A percentile compares a stretch with the other conserved stretches of the same genome.
These are phyloP conservation scores for Archips crataeganus DNA, from an alignment of 2,888 invertebrate species.

Conservation along the genomic window DNA sequence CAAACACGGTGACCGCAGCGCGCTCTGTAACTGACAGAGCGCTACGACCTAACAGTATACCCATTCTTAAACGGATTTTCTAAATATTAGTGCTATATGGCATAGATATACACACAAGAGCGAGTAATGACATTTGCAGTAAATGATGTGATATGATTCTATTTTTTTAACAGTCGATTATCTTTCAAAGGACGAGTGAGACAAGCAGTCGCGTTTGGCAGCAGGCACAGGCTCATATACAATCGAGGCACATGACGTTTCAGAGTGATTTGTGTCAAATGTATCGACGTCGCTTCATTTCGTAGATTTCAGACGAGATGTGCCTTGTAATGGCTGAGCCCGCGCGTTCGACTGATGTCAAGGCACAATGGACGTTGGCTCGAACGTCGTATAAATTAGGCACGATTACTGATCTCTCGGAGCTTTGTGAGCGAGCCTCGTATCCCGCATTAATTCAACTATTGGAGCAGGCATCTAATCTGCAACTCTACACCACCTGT, in stretches of 20 bases:
- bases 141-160: constrained; percentile 8
- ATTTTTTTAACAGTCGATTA: constrained; percentile 1
- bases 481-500: constrained; percentile 8
- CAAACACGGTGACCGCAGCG: constrained; percentile 9
- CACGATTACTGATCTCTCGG: constrained; percentile 42
- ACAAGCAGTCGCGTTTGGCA: background rate
- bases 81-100: background rate
- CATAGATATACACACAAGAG: background rate
- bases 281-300: background rate
- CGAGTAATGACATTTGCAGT: background rate
- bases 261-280: background rate
- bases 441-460: constrained; percentile 34
- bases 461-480: constrained; percentile 16
- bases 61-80: background rate
- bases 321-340: constrained; percentile 31
- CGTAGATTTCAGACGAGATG: constrained; percentile 8
- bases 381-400: constrained; percentile 48
- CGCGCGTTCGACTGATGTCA: constrained; percentile 39
- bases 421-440: constrained; percentile 29
- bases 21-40: background rate
- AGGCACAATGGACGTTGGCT: constrained; percentile 48
- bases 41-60: background rate
- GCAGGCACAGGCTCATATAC: background rate
- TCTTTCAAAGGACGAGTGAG: constrained; percentile 3
- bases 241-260: background rate